A percentile compares a stretch with the other conserved stretches of the same genome.
Evolutionary conservation across 2,797 vertebrate species (phyloP).

Genomic region (Onychomys torridus): DNA sequence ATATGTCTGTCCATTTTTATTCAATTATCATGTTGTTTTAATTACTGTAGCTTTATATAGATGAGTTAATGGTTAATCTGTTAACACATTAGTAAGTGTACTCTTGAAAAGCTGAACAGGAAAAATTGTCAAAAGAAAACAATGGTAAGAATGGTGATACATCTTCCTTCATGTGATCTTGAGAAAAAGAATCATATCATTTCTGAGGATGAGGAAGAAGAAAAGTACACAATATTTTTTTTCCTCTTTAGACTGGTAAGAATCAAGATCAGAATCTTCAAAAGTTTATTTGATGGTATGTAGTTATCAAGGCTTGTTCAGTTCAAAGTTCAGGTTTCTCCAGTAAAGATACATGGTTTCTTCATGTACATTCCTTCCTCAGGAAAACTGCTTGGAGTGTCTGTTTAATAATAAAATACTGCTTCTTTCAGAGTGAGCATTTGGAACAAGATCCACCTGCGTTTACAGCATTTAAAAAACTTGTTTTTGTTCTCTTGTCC

Average conservation of each 20-base stretch:
- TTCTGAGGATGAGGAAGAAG: conserved; percentile 24
- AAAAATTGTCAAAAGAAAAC: conserved; percentile 21
- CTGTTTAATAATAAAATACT: conserved; percentile 24
- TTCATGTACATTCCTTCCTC: neutral
- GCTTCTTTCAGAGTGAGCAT: conserved; percentile 21
- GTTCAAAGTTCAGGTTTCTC: conserved; percentile 50
- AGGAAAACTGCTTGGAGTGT: conserved; percentile 10
- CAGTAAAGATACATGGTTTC: neutral
- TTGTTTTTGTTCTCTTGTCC: conserved; percentile 28
- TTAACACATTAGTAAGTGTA: conserved; percentile 20
- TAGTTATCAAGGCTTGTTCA: neutral
- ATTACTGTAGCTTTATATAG: neutral
- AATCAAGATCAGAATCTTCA: conserved; percentile 29
- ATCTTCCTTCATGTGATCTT: conserved; percentile 34
- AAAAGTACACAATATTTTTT: neutral
- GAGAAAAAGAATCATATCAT: conserved; percentile 16
- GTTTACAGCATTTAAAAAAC: neutral
- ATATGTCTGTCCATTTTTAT: neutral
- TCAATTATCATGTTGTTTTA: neutral
- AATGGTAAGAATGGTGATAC: neutral
- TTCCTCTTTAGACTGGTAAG: conserved; percentile 18
- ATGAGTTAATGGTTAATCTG: conserved; percentile 44
- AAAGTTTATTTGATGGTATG: conserved; percentile 45
- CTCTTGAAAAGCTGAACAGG: conserved; percentile 28
- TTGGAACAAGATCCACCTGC: neutral